A percentile compares a stretch with the other conserved stretches of the same genome.
Evolutionary conservation across 2,797 vertebrate genomes (phyloP).

Genomic region (Sphaeramia orbicularis): DNA sequence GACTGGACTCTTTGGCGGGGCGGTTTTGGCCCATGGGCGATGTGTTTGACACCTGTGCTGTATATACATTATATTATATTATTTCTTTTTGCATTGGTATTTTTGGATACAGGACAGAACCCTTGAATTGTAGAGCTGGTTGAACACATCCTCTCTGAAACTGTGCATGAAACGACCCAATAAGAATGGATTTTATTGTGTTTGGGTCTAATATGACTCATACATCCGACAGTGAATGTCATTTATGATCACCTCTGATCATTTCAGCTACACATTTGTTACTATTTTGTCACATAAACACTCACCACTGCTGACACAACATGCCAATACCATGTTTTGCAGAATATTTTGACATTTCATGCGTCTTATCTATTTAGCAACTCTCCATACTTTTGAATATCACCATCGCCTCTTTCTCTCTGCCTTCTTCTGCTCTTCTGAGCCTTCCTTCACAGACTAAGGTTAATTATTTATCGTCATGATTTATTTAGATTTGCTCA

Average conservation of each 20-base stretch:
- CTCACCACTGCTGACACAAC: slow-evolving; percentile 21
- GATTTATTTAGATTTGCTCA: slow-evolving; percentile 86
- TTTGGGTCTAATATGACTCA: neutral
- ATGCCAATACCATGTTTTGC: slow-evolving; percentile 18
- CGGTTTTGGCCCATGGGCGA: too few species aligned
- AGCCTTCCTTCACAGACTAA: slow-evolving; percentile 80
- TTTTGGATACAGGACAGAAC: neutral
- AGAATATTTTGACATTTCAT: slow-evolving; percentile 33
- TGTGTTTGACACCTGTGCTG: too few species aligned
- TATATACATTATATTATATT: too few species aligned
- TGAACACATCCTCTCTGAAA: slow-evolving; percentile 8
- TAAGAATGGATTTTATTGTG: neutral
- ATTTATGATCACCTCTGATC: neutral
- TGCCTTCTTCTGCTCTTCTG: slow-evolving; percentile 68
- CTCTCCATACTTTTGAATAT: slow-evolving; percentile 51
- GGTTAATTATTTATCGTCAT: slow-evolving; percentile 87
- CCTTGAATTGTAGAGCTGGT: neutral
- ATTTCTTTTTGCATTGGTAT: too few species aligned
- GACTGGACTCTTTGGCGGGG: too few species aligned
- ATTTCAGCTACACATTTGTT: too few species aligned
- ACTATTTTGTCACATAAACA: neutral
- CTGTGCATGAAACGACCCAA: neutral
- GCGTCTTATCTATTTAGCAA: slow-evolving; percentile 42
- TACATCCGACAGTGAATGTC: neutral
- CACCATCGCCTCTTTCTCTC: slow-evolving; percentile 47